Evolutionary conservation across 2,113 vertebrate species (phyloP), one percentile per base, ranked within the genome.

Genomic region (Apeltes quadracus): DNA sequence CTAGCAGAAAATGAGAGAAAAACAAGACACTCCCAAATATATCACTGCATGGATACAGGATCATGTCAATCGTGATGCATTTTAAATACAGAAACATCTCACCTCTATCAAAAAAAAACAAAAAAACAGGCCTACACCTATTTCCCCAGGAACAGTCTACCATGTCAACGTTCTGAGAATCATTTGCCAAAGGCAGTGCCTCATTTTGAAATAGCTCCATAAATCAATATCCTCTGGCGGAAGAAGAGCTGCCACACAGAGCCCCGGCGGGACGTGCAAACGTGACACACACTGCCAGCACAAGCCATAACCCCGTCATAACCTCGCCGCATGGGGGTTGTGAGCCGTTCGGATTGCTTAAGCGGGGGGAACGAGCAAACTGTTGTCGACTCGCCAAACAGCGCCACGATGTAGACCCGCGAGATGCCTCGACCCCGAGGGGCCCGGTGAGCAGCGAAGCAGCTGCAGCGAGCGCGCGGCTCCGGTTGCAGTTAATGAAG

Each of bases 281-380:
- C 59, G 75, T 29, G 54, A 55, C 53, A 32, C 48, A 72, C 70
- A 79, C n/a, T n/a, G 48, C 48, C 62, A 62, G 58, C 78, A 68
- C 50, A 23, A 44, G 34, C 50, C 59, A 5, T 89, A 90, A 90
- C 90, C 81, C 82, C n/a, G 55, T 69, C 66, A 76, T 90, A 86
- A 92, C 88, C 81, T 84, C 63, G 1, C 10, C 39, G 81, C 27
- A n/a, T 81, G 78, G 81, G 27, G 39, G 62, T 56, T 50, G 75
- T 12, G 67, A 83, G 71, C 55, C 23, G 73, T 41, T 87, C 67
- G 38, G 69, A 69, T 72, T 61, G 80, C 84, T 29, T 3, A 88
- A 90, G 89, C 80, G 88, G 78, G 15, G 50, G 15, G 55, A 74
- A 23, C 39, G 18, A 27, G 43, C 4, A n/a, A 5, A 64, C 34